phyloP scores from a whole-genome alignment of 2,888 invertebrate species.

The Eubasilissa splendida region DNA sequence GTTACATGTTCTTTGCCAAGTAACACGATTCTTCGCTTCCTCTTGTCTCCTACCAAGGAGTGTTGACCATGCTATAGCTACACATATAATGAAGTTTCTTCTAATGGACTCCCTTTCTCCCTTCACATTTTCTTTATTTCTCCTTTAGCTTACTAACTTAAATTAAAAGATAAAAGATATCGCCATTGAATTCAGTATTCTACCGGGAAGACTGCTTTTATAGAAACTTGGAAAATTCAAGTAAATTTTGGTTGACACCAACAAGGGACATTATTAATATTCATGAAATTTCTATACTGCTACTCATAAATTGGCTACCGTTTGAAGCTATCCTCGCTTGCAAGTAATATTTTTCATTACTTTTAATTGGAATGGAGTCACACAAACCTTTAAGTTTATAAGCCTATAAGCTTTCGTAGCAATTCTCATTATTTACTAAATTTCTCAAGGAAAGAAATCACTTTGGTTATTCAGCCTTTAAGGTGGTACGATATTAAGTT shows the following conservation, averaged over 20 bases:
- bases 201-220: slow-evolving; percentile 25
- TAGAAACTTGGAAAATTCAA: slow-evolving; percentile 24
- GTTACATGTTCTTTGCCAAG: slow-evolving; percentile 26
- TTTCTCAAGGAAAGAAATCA: too few relatives aligned
- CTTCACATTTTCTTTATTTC: slow-evolving; percentile 36
- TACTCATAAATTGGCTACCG: too few relatives aligned
- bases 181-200: slow-evolving; percentile 46
- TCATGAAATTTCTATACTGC: background rate
- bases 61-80: slow-evolving; percentile 19
- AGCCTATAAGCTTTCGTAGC: too few relatives aligned
- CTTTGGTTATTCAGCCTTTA: too few relatives aligned
- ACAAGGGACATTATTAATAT: slow-evolving; percentile 10
- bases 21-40: background rate
- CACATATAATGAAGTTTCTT: slow-evolving; percentile 39
- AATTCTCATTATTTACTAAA: too few relatives aligned
- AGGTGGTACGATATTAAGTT: too few relatives aligned
- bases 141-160: slow-evolving; percentile 42
- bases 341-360: too few relatives aligned
- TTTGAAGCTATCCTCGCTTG: too few relatives aligned
- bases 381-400: too few relatives aligned
- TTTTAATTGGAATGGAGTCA: too few relatives aligned
- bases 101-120: slow-evolving; percentile 50
- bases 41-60: background rate
- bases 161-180: slow-evolving; percentile 58
- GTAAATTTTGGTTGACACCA: slow-evolving; percentile 16